Evolutionary conservation across 1,140 invertebrate genomes (phyloP), one percentile per base, ranked within the genome.

Genomic region (Eupristina koningsbergeri): DNA sequence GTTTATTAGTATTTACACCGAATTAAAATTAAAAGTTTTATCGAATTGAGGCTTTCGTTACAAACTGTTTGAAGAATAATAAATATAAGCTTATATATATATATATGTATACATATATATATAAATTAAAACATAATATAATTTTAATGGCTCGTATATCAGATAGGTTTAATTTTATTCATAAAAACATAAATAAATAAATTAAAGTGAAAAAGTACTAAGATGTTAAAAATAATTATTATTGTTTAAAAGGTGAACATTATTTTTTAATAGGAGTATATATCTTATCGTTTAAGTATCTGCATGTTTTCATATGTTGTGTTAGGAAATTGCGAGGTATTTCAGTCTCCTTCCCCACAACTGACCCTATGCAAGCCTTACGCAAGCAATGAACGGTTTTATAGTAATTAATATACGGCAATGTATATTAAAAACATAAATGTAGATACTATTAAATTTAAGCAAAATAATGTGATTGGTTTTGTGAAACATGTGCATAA

Each of bases 381-480:
- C 67, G 36, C 39, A 71, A 41, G 22, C 3, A 71, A 71, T 41
- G 67, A 17, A 71, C 67, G 22, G 39, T 31, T 36, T 41, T 31
- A 41, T 41, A 41, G 26, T 41, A 71, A 71, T 41, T 71, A 71
- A 41, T 36, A 71, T 71, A 71, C 19, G 67, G 36, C 67, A 71
- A 19, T n/a, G 67, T 41, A 71, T 71, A 71, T 71, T 71, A 9
- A 9, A 71, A 41, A 71, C 36, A 41, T 41, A 41, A 71, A 71
- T 5, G 67, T n/a, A 41, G 39, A 5, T 41, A 71, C 67, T 41
- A 71, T 71, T 71, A 71, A 71, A 71, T 71, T 41, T 41, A 41
- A 71, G 67, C 67, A 41, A 71, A 71, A 36, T 71, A 71, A 71
- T 71, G 36, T 71, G 67, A 71, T 71, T 71, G 36, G 36, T 26